Conservation (phyloP, 2,113 vertebrate genomes). For the Meriones unguiculatus region DNA sequence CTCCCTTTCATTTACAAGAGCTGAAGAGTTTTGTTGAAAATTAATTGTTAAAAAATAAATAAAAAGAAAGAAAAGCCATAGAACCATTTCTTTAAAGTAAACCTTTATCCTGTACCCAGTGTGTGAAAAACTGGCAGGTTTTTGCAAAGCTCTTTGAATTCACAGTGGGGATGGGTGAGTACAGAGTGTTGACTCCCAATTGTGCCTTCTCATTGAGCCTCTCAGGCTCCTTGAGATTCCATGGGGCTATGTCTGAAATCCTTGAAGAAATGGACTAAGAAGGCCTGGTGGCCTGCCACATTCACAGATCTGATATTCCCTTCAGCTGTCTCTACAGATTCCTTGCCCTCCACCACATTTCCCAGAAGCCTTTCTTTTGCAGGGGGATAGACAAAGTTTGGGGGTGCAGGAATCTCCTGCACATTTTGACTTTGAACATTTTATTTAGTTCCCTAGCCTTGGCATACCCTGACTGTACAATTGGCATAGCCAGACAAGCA, state of each 20-base stretch:
- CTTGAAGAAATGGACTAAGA: not conserved
- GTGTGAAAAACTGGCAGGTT: not conserved
- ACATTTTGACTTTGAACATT: not conserved
- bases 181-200: not conserved
- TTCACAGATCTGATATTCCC: not conserved
- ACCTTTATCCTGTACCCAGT: constrained; percentile 2
- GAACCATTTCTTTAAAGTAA: constrained; percentile 28
- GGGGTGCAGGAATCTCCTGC: accelerated
- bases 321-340: not conserved
- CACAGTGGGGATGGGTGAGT: not conserved
- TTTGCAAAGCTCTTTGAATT: not conserved
- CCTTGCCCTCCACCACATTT: not conserved
- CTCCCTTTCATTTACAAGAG: constrained; percentile 49
- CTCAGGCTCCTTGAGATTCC: not conserved
- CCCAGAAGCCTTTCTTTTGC: not conserved
- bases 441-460: not conserved
- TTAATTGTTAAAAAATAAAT: not conserved
- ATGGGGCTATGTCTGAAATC: not conserved
- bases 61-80: constrained; percentile 47
- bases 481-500: not conserved
- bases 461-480: not conserved
- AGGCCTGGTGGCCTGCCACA: not conserved
- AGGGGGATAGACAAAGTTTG: not conserved
- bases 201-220: not conserved
- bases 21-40: constrained; percentile 63